Evolutionary conservation across 2,888 invertebrate species (phyloP).

Genomic region (Hyposoter didymator): DNA sequence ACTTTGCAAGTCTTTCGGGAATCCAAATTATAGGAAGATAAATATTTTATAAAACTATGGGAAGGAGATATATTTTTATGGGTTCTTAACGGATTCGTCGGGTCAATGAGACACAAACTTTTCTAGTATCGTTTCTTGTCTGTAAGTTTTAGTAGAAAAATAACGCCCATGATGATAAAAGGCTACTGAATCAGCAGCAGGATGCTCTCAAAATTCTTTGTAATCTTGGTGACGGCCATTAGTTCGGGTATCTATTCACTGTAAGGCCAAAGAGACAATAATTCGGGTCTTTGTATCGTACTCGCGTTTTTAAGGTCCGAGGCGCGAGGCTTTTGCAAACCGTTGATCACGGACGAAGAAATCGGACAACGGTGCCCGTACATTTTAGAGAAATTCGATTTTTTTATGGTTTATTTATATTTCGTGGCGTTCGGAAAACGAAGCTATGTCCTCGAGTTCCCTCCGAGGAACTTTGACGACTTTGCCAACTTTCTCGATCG

Average conservation of each 20-base stretch:
- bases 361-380: slow-evolving; percentile 68
- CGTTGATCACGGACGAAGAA: slow-evolving; percentile 59
- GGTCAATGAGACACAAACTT: slow-evolving; percentile 65
- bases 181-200: slow-evolving; percentile 81
- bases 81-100: slow-evolving; percentile 69
- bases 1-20: background rate
- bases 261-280: slow-evolving; percentile 84
- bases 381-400: slow-evolving; percentile 59
- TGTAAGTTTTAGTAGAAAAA: slow-evolving; percentile 36
- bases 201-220: slow-evolving; percentile 81
- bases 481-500: slow-evolving; percentile 37
- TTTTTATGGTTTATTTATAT: background rate
- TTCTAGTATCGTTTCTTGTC: slow-evolving; percentile 46
- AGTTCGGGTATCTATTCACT: slow-evolving; percentile 79
- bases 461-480: slow-evolving; percentile 1
- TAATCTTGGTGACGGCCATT: slow-evolving; percentile 83
- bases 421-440: slow-evolving; percentile 17
- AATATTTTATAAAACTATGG: background rate
- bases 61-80: background rate
- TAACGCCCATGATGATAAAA: slow-evolving; percentile 82
- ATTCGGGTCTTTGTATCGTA: slow-evolving; percentile 67
- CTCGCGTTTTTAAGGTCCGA: slow-evolving; percentile 72
- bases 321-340: slow-evolving; percentile 66
- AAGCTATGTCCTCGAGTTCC: slow-evolving; percentile 18
- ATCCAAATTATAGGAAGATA: background rate